Evolutionary conservation across 2,888 invertebrate genomes (phyloP).

Genomic region (Vandiemenella viatica): DNA sequence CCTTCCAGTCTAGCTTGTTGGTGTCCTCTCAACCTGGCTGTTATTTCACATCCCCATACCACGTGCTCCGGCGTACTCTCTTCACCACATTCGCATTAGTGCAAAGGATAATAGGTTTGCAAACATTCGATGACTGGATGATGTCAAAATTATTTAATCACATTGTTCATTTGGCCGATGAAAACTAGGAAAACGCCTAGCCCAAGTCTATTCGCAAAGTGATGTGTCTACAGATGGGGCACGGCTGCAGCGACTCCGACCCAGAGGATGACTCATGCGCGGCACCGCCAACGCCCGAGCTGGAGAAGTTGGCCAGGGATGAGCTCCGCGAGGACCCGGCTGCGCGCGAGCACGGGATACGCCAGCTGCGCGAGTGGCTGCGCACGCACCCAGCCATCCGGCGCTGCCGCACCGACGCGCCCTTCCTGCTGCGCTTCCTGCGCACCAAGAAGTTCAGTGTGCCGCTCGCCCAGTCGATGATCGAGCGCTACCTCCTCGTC

Average conservation of each 20-base stretch:
- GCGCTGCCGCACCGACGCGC: slow-evolving; percentile 55
- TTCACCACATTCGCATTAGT: no score
- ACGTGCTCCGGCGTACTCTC: no score
- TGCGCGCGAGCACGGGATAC: slow-evolving; percentile 53
- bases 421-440: slow-evolving; percentile 44
- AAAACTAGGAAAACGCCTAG: no score
- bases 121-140: no score
- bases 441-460: slow-evolving; percentile 27
- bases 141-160: no score
- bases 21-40: no score
- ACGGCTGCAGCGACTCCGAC: neutral
- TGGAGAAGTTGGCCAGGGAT: slow-evolving; percentile 46
- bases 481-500: slow-evolving; percentile 74
- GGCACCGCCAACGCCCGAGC: slow-evolving; percentile 35
- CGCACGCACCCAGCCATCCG: slow-evolving; percentile 67
- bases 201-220: no score
- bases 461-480: slow-evolving; percentile 26
- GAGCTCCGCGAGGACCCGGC: slow-evolving; percentile 70
- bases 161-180: no score
- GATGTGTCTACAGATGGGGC: neutral
- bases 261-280: neutral
- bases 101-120: no score
- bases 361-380: slow-evolving; percentile 70
- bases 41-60: no score
- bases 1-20: no score